A percentile compares a stretch with the other conserved stretches of the same genome.
These are phyloP conservation scores for Germaria angustata DNA, from an alignment of 2,888 invertebrate species.

Conservation along the genomic window DNA sequence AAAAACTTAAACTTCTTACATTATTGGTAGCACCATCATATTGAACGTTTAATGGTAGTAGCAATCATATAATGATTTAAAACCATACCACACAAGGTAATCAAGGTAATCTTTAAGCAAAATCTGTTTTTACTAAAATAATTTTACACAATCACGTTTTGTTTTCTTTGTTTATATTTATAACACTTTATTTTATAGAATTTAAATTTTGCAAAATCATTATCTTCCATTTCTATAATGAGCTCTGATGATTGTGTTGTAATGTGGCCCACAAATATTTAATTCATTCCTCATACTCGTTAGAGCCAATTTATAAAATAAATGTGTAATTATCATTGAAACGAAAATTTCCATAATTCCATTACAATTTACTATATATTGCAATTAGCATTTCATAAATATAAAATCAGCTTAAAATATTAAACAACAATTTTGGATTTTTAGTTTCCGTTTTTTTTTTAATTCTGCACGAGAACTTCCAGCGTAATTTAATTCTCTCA, in stretches of 20 bases:
- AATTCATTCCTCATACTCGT: no score
- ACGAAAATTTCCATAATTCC: slow-evolving; percentile 6
- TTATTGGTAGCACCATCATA: no score
- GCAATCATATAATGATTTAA: no score
- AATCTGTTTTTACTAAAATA: no score
- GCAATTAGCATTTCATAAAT: slow-evolving; percentile 33
- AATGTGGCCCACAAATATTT: background rate
- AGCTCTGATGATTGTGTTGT: background rate
- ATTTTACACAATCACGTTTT: no score
- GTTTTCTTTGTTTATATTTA: no score
- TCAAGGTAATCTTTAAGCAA: no score
- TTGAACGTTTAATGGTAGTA: no score
- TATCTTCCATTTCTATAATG: background rate
- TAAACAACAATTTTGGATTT: background rate
- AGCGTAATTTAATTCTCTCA: background rate
- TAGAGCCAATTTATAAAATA: background rate
- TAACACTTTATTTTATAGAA: background rate
- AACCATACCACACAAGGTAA: no score
- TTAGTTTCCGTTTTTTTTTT: background rate
- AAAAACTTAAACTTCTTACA: no score
- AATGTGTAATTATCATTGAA: background rate
- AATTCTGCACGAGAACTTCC: background rate
- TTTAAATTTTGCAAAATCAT: background rate
- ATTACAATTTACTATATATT: background rate
- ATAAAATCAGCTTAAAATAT: slow-evolving; percentile 19